Evolutionary conservation across 2,113 vertebrate genomes (phyloP).

Genomic region (Tautogolabrus adspersus): DNA sequence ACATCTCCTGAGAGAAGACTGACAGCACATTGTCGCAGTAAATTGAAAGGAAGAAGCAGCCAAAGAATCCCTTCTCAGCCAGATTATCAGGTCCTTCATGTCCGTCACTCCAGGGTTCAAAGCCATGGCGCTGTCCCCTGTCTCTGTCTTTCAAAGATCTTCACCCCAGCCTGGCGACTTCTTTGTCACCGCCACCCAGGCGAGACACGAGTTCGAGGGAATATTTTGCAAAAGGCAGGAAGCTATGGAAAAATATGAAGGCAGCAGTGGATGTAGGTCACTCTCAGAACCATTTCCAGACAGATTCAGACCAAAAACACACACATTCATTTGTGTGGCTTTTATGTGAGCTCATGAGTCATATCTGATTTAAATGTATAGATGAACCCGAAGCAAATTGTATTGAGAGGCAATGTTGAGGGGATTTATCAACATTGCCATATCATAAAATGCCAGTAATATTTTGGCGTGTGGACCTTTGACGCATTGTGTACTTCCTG

Average conservation of each 20-base stretch:
- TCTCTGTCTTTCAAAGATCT: slow-evolving; percentile 3
- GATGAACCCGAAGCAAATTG: neutral
- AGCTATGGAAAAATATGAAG: neutral
- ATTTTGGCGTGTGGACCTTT: neutral
- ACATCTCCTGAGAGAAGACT: slow-evolving; percentile 12
- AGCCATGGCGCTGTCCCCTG: slow-evolving; percentile 2
- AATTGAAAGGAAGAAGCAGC: slow-evolving; percentile 22
- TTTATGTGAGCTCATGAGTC: neutral
- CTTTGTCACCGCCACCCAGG: neutral
- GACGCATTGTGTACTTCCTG: neutral
- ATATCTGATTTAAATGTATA: neutral
- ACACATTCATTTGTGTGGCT: neutral
- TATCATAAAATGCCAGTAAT: neutral
- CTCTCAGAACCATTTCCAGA: neutral
- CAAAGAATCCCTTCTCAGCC: neutral
- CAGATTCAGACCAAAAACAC: neutral
- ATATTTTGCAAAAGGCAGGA: slow-evolving; percentile 2
- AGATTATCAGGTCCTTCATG: slow-evolving; percentile 45
- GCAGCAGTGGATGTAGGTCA: neutral
- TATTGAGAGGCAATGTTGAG: neutral
- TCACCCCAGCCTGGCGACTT: neutral
- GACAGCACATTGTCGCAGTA: slow-evolving; percentile 15
- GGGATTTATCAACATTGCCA: no score
- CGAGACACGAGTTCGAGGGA: neutral
- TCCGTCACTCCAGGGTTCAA: slow-evolving; percentile 35